A percentile compares a stretch with the other conserved stretches of the same genome.
Conservation (phyloP, 2,888 invertebrate species). For the Meta bourneti region DNA sequence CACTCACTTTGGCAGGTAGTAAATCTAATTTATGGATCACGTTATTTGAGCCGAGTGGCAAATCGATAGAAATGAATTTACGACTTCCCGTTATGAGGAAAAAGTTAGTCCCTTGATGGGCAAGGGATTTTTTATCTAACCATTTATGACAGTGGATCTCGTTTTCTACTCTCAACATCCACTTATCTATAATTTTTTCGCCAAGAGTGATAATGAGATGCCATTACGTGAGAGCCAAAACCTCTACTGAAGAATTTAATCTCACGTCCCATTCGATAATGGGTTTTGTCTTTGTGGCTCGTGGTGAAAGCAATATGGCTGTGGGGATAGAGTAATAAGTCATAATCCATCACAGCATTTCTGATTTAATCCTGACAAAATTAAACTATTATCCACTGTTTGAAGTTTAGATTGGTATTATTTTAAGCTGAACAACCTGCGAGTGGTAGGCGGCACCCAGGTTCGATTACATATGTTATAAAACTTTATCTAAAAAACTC, state of each 20-base stretch:
- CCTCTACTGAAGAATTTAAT: not conserved
- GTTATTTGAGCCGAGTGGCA: constrained; percentile 5
- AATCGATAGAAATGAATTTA: constrained; percentile 28
- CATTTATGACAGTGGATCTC: not conserved
- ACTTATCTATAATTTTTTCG: not conserved
- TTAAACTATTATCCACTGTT: too few species aligned
- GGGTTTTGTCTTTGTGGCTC: not conserved
- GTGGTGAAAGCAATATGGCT: not conserved
- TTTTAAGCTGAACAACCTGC: too few species aligned
- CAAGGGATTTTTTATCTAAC: not conserved
- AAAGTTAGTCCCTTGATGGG: not conserved
- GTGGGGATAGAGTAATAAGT: too few species aligned
- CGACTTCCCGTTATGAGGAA: not conserved
- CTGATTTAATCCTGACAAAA: too few species aligned
- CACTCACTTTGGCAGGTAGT: not conserved
- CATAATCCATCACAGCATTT: too few species aligned
- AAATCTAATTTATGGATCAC: constrained; percentile 23
- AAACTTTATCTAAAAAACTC: too few species aligned
- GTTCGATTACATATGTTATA: too few species aligned
- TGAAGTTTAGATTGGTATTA: too few species aligned
- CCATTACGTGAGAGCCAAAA: not conserved
- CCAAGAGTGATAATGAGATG: not conserved
- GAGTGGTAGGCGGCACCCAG: too few species aligned
- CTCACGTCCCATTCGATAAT: not conserved
- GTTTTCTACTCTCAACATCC: not conserved